A percentile compares a stretch with the other conserved stretches of the same genome.
phyloP scores from a whole-genome alignment of 2,888 invertebrate species.

The Bembecia ichneumoniformis region DNA sequence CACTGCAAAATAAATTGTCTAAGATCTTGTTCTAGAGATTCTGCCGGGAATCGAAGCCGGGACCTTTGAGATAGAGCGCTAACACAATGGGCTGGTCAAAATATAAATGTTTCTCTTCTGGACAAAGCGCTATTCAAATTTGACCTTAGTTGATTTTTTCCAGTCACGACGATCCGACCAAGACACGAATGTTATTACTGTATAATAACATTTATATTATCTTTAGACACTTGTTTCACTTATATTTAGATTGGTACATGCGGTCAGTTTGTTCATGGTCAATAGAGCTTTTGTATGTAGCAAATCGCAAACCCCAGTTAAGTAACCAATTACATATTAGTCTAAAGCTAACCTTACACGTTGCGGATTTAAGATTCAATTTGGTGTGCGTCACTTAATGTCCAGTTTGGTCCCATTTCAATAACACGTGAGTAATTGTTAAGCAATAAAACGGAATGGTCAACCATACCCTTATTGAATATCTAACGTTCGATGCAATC shows the following conservation, averaged over 20 bases:
- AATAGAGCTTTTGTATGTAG: conserved; percentile 8
- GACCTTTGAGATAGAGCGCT: too few species aligned
- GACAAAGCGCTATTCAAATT: too few species aligned
- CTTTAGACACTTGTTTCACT: conserved; percentile 12
- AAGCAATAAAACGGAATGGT: conserved; percentile 58
- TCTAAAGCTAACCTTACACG: too few species aligned
- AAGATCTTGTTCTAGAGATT: too few species aligned
- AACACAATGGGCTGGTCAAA: too few species aligned
- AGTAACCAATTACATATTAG: too few species aligned
- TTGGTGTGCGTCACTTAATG: not conserved
- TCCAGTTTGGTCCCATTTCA: conserved; percentile 2
- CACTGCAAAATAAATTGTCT: too few species aligned
- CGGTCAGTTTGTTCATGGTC: conserved; percentile 14
- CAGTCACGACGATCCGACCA: too few species aligned
- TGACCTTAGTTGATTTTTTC: too few species aligned
- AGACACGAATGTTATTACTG: conserved; percentile 3
- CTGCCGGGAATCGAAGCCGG: too few species aligned
- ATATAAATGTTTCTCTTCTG: too few species aligned
- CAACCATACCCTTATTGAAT: conserved; percentile 22
- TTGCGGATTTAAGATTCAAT: not conserved
- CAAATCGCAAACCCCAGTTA: not conserved
- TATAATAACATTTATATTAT: conserved; percentile 7
- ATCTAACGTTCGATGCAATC: conserved; percentile 31
- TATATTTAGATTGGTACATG: conserved; percentile 8
- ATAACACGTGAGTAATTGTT: conserved; percentile 34